Evolutionary conservation across 2,797 vertebrate species (phyloP), one percentile per base, ranked within the genome.

Genomic region (Emys orbicularis): DNA sequence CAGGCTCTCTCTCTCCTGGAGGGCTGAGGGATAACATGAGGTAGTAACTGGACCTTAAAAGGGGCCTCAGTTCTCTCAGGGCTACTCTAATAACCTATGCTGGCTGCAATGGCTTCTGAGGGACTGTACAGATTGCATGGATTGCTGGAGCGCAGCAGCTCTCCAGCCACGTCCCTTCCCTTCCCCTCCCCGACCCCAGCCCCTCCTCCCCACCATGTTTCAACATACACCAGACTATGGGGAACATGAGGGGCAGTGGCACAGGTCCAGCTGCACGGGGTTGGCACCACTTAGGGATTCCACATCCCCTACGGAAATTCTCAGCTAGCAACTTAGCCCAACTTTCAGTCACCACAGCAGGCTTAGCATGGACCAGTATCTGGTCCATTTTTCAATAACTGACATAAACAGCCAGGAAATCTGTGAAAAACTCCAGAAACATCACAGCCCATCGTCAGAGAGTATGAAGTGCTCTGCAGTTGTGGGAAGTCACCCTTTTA

Each of bases 381-480:
- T 86, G 77, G 50, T 74, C 68, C 37, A 9, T 4, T 15, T 82
- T 52, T 27, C 79, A 91, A 23, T 59, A 92, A 88, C 16, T 92
- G 85, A 41, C 29, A 86, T 86, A 5, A 54, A 93, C 23, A 95
- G 77, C 54, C 0, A 54, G 25, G 8, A 61, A 2, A 47, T 29
- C 88, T n/a, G 50, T 57, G 85, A 84, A 90, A 29, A 15, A 79
- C 86, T 89, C 49, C 15, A 81, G 83, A 11, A 74, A 95, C n/a
- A 16, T 3, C 41, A 74, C 41, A 77, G 6, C 74, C 41, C 44
- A 8, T 47, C 15, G 6, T 47, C 27, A 47, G 74, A 81, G 77
- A 86, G 16, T 3, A 25, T 86, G 92, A 96, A 96, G 94, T 95
- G 89, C 89, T 92, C 65, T 87, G 31, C 61, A 79, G 59, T 61